Conservation (phyloP, 2,888 invertebrate species). For the Pristionchus mayeri region DNA sequence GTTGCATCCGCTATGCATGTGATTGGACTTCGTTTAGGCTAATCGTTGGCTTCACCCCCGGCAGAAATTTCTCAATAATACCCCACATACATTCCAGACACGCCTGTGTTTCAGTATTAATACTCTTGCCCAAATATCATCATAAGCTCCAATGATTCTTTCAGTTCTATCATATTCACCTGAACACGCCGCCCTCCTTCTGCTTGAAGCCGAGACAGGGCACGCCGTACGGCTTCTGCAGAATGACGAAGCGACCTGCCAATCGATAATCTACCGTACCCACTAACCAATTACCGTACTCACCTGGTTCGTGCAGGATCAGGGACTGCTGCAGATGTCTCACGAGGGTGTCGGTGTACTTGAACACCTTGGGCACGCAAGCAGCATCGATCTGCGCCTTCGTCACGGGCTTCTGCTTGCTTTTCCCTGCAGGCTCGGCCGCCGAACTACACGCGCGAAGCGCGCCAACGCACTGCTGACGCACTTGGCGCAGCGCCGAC, state of each 20-base stretch:
- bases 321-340: slow-evolving; percentile 43
- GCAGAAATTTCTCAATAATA: no score
- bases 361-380: slow-evolving; percentile 39
- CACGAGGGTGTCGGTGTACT: slow-evolving; percentile 18
- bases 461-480: slow-evolving; percentile 40
- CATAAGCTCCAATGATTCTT: no score
- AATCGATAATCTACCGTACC: not conserved
- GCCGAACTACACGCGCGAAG: slow-evolving; percentile 3
- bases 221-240: slow-evolving; percentile 50
- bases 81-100: no score
- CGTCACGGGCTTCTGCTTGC: not conserved
- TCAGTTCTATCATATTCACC: slow-evolving; percentile 15
- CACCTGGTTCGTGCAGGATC: slow-evolving; percentile 49
- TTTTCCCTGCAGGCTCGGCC: not conserved
- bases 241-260: slow-evolving; percentile 44
- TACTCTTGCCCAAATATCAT: not conserved
- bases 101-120: not conserved
- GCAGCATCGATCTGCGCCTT: slow-evolving; percentile 14
- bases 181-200: slow-evolving; percentile 48
- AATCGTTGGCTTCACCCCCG: no score
- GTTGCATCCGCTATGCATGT: no score
- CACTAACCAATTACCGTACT: not conserved
- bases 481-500: not conserved
- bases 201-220: slow-evolving; percentile 49
- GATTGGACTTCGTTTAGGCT: no score